Evolutionary conservation across 1,140 invertebrate genomes (phyloP), one percentile per base, ranked within the genome.

Genomic region (Anoplolepis gracilipes): DNA sequence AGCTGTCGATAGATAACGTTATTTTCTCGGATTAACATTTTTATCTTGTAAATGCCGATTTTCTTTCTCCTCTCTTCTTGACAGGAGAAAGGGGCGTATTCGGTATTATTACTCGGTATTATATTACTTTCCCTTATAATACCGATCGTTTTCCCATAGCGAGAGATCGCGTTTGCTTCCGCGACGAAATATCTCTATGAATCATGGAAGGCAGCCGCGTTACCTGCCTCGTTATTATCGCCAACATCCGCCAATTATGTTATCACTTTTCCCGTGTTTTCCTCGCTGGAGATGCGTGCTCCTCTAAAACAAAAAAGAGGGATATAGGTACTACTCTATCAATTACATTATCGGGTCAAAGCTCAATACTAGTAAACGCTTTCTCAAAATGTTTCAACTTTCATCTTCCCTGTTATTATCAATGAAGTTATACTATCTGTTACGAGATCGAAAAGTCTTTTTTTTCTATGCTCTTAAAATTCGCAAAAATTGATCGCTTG

Each of bases 231-330:
- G n/a, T 78, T 84, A 82, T 42, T n/a, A 36, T 36, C 30, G 46
- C 1, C 49, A 85, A 85, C 79, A 46, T 49, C 49, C 59, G 46
- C 22, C 85, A 82, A 82, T 88, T 86, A 86, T 81, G 46, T 75
- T 79, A 87, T 88, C 86, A 61, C 49, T 64, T 78, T 70, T 73
- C 13, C 55, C 64, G 42, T 62, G 30, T 25, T 72, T 59, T 30
- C 36, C 53, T 19, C 25, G 36, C 69, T 5, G 42, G 36, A 72
- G 65, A 82, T 55, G 36, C 55, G 53, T 82, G 53, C 19, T 46
- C 25, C 53, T 42, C 53, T 61, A 22, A 42, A 73, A 81, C 72
- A 53, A 28, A 11, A 42, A 10, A 42, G 6, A 49, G 28, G 11
- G 4, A 19, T 16, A 46, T 6, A 30, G 11, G 36, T n/a, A 28